These are phyloP conservation scores for Ostrea edulis DNA, from an alignment of 1,140 invertebrate species.

Conservation along the genomic window DNA sequence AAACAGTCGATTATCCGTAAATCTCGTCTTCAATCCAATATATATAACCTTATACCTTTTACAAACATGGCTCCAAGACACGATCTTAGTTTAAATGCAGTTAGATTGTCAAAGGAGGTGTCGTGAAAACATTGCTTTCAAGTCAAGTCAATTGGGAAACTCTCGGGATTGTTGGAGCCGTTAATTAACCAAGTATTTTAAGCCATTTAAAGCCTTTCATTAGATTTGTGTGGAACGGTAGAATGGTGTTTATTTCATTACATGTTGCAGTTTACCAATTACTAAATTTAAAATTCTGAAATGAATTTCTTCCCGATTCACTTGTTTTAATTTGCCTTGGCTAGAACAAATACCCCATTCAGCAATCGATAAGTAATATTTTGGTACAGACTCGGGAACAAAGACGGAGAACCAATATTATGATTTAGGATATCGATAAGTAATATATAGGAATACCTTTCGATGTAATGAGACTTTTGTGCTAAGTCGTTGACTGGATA, in stretches of 20 bases:
- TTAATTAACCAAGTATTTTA: not conserved
- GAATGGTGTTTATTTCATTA: not conserved
- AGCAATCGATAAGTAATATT: not conserved
- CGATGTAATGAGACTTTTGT: not conserved
- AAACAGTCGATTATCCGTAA: not conserved
- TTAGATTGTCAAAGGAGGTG: slow-evolving; percentile 9
- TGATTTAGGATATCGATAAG: slow-evolving; percentile 31
- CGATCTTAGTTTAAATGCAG: not conserved
- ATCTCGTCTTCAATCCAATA: not conserved
- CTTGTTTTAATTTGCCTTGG: not conserved
- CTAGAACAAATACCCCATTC: not conserved
- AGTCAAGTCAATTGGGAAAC: not conserved
- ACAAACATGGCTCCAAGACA: not conserved
- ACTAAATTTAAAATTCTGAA: not conserved
- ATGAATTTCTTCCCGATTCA: not conserved
- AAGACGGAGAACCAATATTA: slow-evolving; percentile 17
- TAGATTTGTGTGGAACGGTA: not conserved
- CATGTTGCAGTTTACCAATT: not conserved
- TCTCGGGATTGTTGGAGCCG: not conserved
- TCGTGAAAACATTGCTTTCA: not conserved
- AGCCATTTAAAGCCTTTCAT: too few species aligned
- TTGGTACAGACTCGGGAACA: not conserved
- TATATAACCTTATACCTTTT: not conserved
- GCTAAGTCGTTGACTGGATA: slow-evolving; percentile 31
- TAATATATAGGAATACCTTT: not conserved